These are phyloP conservation scores for Apotomis turbidana DNA, from an alignment of 2,888 invertebrate genomes.

Conservation along the genomic window DNA sequence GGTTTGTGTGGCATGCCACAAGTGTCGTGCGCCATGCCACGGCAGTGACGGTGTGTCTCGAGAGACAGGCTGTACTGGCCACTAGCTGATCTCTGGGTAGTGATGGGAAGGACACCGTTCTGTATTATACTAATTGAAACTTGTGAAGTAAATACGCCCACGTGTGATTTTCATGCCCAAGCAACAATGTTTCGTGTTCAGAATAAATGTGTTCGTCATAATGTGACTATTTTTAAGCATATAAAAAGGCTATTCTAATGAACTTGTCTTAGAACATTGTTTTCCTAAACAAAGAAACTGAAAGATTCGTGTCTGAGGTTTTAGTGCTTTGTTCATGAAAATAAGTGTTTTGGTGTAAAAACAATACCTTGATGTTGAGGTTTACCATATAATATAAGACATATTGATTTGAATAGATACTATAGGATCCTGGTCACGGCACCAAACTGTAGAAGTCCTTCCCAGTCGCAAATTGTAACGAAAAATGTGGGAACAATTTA, in stretches of 20 bases:
- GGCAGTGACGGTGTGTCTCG: background rate
- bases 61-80: background rate
- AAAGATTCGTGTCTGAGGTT: too few species aligned
- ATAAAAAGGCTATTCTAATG: too few species aligned
- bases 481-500: conserved; percentile 32
- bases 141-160: background rate
- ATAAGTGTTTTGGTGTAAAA: too few species aligned
- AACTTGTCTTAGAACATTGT: too few species aligned
- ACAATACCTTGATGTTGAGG: background rate
- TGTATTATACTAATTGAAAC: background rate
- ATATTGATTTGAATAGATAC: background rate
- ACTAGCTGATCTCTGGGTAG: conserved; percentile 22
- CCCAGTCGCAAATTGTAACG: background rate
- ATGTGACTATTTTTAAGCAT: background rate
- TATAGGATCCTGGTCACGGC: background rate
- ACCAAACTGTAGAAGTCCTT: background rate
- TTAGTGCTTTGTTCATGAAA: too few species aligned
- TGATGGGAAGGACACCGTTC: conserved; percentile 6
- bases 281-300: too few species aligned
- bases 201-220: background rate
- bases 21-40: too few species aligned
- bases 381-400: background rate
- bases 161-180: too few species aligned
- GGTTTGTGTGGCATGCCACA: background rate
- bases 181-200: too few species aligned